Base-by-base conservation (phyloP, 2,797 vertebrate species). In the Valencia hispanica region DNA sequence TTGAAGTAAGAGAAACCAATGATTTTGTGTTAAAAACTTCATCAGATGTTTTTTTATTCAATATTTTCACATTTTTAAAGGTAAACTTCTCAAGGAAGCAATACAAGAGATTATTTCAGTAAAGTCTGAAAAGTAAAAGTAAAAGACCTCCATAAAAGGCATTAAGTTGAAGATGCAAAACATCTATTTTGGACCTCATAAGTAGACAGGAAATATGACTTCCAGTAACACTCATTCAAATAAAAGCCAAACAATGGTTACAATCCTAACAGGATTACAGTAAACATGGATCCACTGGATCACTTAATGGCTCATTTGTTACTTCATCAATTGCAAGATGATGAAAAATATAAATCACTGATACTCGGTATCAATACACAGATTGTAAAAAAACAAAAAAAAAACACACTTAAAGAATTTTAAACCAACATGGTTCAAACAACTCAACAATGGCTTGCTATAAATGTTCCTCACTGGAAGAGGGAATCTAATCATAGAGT, bases 41-140 rank as follows among this genome's bases (percentile, higher is more conserved):
- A 75, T 48, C 6, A 80, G 86, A 93, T 89, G 89, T 82, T 89
- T 85, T 66, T 94, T 94, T 91, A 92, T 93, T 94, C 47, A 5
- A 84, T 70, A 66, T 71, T 73, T 71, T 50, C 17, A 70, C 10
- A 80, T 30, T 59, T 74, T 79, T 25, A 82, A 79, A 82, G 1
- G 4, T 55, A 87, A 82, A 79, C 92, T 93, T 90, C 88, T 83
- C 87, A 86, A 74, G 30, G 90, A 94, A 93, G 91, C 75, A 89
- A 73, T 74, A 72, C 39, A 81, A 72, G 39, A 70, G 18, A 47
- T 66, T 84, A 66, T 86, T 84, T 85, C 20, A 72, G 51, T 7
- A 86, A 88, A 89, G 71, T 88, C 6, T 74, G n/a, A 79, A n/a
- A n/a, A 43, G n/a, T 73, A 30, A 78, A 70, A n/a, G 84, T 34